Conservation (phyloP, 2,797 vertebrate species). For the Centropyge bicolor region DNA sequence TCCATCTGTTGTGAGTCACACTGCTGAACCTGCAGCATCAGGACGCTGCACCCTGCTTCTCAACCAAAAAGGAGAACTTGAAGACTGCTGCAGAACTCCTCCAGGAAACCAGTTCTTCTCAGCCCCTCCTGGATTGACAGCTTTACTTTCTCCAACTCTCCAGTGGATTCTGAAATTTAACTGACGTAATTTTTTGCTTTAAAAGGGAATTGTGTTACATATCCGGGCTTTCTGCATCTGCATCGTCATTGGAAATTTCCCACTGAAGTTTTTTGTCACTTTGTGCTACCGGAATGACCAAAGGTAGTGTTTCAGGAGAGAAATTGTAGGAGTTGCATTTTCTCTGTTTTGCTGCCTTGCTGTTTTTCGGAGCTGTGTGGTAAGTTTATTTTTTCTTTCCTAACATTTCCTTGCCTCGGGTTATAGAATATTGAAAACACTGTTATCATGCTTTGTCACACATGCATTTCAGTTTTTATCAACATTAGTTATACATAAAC, state of each 20-base stretch:
- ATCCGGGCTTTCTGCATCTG: background rate
- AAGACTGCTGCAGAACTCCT: constrained; percentile 67
- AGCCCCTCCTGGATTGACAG: constrained; percentile 45
- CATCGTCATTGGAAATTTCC: constrained; percentile 25
- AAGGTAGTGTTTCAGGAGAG: constrained; percentile 19
- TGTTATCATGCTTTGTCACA: background rate
- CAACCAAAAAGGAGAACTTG: constrained; percentile 45
- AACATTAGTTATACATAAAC: too few species aligned
- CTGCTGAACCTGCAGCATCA: constrained; percentile 86
- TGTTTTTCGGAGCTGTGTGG: constrained; percentile 52
- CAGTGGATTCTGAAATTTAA: constrained; percentile 53
- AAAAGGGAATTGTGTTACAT: constrained; percentile 12
- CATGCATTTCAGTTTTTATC: background rate
- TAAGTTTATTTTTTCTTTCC: constrained; percentile 51
- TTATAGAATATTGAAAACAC: background rate
- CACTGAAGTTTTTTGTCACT: constrained; percentile 22
- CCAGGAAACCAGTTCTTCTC: constrained; percentile 19
- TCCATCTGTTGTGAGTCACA: constrained; percentile 93
- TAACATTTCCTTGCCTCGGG: background rate
- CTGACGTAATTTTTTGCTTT: background rate
- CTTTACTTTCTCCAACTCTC: constrained; percentile 39
- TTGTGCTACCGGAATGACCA: constrained; percentile 47
- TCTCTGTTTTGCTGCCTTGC: constrained; percentile 2
- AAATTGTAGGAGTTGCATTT: constrained; percentile 32
- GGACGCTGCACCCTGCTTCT: constrained; percentile 84